These are phyloP conservation scores for Acrobasis suavella DNA, from an alignment of 2,888 invertebrate genomes.

Conservation along the genomic window DNA sequence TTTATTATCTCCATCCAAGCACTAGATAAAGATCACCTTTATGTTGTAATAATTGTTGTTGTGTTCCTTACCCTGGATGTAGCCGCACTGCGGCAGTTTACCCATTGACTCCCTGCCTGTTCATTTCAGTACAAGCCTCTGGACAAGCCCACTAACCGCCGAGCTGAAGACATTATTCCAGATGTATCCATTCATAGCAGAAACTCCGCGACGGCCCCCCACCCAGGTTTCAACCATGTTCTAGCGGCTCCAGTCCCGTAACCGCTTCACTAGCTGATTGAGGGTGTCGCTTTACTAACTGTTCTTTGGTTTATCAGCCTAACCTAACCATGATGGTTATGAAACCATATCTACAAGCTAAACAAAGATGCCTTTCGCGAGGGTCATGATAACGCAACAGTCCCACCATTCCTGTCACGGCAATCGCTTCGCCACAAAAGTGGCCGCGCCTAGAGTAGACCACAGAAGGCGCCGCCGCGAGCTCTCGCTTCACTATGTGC, in stretches of 20 bases:
- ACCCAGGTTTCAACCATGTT: constrained; percentile 70
- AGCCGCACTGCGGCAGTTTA: constrained; percentile 9
- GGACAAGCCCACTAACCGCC: constrained; percentile 77
- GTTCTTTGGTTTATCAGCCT: constrained; percentile 27
- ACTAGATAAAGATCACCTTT: constrained; percentile 11
- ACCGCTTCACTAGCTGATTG: constrained; percentile 52
- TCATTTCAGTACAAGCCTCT: constrained; percentile 81
- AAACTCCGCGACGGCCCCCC: constrained; percentile 51
- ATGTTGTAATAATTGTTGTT: constrained; percentile 29
- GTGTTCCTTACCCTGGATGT: constrained; percentile 24
- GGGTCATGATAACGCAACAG: background rate
- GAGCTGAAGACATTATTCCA: constrained; percentile 66
- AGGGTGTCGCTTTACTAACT: constrained; percentile 72
- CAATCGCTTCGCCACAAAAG: constrained; percentile 14
- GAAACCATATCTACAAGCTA: too few relatives aligned
- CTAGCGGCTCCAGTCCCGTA: constrained; percentile 53
- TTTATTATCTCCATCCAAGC: background rate
- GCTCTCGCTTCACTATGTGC: constrained; percentile 32
- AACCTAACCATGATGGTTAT: background rate
- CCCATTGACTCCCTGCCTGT: constrained; percentile 56
- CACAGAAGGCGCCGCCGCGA: background rate
- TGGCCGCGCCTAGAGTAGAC: background rate
- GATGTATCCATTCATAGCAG: constrained; percentile 55
- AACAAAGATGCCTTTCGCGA: background rate
- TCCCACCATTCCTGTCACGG: constrained; percentile 4